A percentile compares a stretch with the other conserved stretches of the same genome.
These are phyloP conservation scores for Lordiphosa fenestrarum DNA, from an alignment of 2,888 invertebrate genomes.

Conservation along the genomic window DNA sequence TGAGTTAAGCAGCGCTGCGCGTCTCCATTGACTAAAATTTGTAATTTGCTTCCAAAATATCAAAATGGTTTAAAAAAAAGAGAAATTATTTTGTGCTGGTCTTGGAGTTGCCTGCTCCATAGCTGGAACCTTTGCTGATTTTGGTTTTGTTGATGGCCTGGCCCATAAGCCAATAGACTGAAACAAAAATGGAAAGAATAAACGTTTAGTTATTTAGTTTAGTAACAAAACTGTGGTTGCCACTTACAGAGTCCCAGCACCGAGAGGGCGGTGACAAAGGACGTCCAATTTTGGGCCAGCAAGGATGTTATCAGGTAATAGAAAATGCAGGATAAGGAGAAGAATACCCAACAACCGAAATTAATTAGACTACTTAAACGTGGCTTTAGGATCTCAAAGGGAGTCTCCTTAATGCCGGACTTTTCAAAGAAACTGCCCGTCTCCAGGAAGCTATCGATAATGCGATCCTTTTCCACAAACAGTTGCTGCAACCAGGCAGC, in stretches of 20 bases:
- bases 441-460: constrained; percentile 79
- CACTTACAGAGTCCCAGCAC: constrained; percentile 90
- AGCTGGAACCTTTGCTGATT: constrained; percentile 91
- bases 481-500: constrained; percentile 91
- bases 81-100: constrained; percentile 55
- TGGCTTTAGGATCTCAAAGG: constrained; percentile 83
- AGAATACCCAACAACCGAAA: constrained; percentile 84
- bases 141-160: constrained; percentile 91
- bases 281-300: constrained; percentile 81
- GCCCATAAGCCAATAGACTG: constrained; percentile 89
- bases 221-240: background rate
- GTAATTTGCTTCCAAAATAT: no score
- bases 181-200: constrained; percentile 25
- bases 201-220: no score
- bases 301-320: constrained; percentile 74
- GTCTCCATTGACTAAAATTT: constrained; percentile 60
- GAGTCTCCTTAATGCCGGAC: constrained; percentile 86
- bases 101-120: constrained; percentile 82
- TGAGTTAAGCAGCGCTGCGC: constrained; percentile 61
- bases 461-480: constrained; percentile 89
- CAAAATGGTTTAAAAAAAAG: no score
- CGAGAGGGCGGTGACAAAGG: constrained; percentile 69
- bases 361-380: constrained; percentile 87
- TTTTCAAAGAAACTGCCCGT: constrained; percentile 89
- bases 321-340: constrained; percentile 70